Evolutionary conservation across 2,113 vertebrate species (phyloP).

Genomic region (Cyrtonyx montezumae): DNA sequence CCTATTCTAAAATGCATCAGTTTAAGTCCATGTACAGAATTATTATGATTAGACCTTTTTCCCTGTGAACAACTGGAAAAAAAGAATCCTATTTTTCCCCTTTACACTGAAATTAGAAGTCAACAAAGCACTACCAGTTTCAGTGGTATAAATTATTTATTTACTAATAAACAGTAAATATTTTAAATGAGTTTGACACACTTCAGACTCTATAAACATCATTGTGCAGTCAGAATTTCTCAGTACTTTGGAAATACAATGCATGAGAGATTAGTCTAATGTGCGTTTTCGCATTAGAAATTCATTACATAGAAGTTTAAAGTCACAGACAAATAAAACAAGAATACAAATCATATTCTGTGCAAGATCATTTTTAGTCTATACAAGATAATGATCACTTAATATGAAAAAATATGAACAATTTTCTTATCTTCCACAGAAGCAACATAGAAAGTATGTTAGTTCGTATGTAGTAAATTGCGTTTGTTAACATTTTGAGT

Average conservation of each 20-base stretch:
- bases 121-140: neutral
- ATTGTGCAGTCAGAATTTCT: neutral
- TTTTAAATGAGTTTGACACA: conserved; percentile 25
- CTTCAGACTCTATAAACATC: neutral
- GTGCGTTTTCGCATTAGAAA: neutral
- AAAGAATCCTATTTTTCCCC: neutral
- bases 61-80: neutral
- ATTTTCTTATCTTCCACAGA: neutral
- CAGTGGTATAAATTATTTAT: conserved; percentile 43
- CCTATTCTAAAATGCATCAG: neutral
- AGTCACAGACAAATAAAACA: neutral
- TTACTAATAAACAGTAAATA: neutral
- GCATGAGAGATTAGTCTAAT: neutral
- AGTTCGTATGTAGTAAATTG: neutral
- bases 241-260: neutral
- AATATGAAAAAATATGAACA: neutral
- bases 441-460: neutral
- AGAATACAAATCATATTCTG: neutral
- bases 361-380: neutral
- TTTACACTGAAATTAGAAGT: neutral
- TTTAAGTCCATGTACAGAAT: neutral
- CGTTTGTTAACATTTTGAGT: conserved; percentile 2
- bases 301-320: neutral
- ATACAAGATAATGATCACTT: neutral
- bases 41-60: neutral